Percentiles rank a stretch among this genome's conserved stretches.
Conservation (phyloP, 2,888 invertebrate genomes). For the Ornithoptera alexandrae region DNA sequence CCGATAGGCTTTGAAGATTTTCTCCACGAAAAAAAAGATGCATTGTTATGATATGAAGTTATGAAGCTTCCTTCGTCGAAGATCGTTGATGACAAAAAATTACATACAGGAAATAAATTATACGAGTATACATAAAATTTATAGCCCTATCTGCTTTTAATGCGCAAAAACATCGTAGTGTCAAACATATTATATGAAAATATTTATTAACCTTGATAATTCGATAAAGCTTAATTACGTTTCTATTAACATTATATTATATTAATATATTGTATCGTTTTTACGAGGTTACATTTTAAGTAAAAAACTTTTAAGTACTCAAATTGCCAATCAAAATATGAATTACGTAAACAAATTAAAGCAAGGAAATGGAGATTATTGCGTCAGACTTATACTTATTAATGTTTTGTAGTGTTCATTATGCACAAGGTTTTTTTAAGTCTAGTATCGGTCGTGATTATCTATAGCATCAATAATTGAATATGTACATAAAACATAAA, state of each 20-base stretch:
- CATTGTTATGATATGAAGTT: too few species aligned
- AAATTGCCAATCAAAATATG: slow-evolving; percentile 22
- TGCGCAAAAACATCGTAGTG: background rate
- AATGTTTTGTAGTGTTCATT: slow-evolving; percentile 54
- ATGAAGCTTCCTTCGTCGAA: too few species aligned
- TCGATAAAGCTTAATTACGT: background rate
- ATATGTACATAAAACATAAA: slow-evolving; percentile 63
- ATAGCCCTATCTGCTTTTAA: background rate
- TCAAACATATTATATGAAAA: background rate
- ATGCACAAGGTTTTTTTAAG: slow-evolving; percentile 50
- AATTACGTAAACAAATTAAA: slow-evolving; percentile 42
- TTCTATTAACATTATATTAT: background rate
- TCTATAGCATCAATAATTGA: slow-evolving; percentile 65
- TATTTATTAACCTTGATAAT: background rate
- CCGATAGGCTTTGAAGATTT: too few species aligned
- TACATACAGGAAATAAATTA: background rate
- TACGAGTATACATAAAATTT: background rate
- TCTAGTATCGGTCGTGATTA: slow-evolving; percentile 64
- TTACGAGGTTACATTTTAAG: background rate
- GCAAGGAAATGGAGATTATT: slow-evolving; percentile 55
- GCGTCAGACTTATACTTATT: slow-evolving; percentile 60
- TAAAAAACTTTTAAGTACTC: background rate
- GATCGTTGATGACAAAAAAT: background rate
- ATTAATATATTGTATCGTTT: background rate
- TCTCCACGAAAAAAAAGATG: too few species aligned